Conservation (phyloP, 30 jellyfish, hydroid and myxozoan genomes). For the Aurelia coerulea region DNA sequence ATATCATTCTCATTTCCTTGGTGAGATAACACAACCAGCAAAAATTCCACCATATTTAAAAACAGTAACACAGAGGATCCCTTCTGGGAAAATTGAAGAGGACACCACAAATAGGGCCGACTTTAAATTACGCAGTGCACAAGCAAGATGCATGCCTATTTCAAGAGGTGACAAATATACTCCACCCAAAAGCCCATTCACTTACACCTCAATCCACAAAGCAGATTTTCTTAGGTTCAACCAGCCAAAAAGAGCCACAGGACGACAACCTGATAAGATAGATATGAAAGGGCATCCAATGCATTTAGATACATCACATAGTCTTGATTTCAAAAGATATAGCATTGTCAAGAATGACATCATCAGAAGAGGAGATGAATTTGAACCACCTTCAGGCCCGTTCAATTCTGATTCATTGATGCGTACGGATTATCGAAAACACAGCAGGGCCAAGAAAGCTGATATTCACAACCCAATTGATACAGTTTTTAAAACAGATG, state of each 20-base stretch:
- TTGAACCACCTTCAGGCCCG: slow-evolving; percentile 60
- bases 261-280: slow-evolving; percentile 71
- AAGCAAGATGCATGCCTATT: slow-evolving; percentile 29
- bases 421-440: slow-evolving; percentile 52
- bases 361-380: slow-evolving; percentile 45
- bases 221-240: slow-evolving; percentile 65
- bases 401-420: slow-evolving; percentile 57
- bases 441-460: slow-evolving; percentile 37
- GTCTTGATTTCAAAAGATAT: slow-evolving; percentile 45
- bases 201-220: slow-evolving; percentile 48
- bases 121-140: slow-evolving; percentile 27
- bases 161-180: slow-evolving; percentile 34
- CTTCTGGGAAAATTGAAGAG: slow-evolving; percentile 59
- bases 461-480: slow-evolving; percentile 53
- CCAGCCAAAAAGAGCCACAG: slow-evolving; percentile 52
- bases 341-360: slow-evolving; percentile 8
- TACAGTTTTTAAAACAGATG: slow-evolving; percentile 55
- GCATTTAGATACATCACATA: slow-evolving; percentile 51
- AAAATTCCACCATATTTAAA: slow-evolving; percentile 53
- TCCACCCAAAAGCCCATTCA: slow-evolving; percentile 77
- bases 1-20: slow-evolving; percentile 48
- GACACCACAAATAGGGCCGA: slow-evolving; percentile 50
- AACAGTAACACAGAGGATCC: slow-evolving; percentile 56
- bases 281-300: slow-evolving; percentile 36
- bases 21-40: slow-evolving; percentile 62